Evolutionary conservation across 2,113 vertebrate species (phyloP).

Genomic region (Chrysochloris asiatica): DNA sequence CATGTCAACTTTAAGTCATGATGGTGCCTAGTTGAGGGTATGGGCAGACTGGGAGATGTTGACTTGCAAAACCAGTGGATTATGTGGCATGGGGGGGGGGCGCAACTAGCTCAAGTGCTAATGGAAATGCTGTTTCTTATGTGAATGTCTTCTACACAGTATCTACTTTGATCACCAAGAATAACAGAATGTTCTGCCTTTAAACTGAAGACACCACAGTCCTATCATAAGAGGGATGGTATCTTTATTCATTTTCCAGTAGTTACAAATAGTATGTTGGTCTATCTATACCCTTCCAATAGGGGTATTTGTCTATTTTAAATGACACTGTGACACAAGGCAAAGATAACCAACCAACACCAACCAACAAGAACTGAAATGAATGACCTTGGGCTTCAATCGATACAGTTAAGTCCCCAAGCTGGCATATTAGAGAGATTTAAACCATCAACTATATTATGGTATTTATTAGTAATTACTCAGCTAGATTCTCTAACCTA

Average conservation of each 20-base stretch:
- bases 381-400: not conserved
- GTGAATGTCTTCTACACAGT: not conserved
- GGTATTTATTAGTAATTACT: not conserved
- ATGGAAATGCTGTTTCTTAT: not conserved
- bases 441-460: not conserved
- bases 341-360: not conserved
- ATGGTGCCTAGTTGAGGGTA: not conserved
- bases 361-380: no score
- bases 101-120: not conserved
- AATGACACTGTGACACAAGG: not conserved
- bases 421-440: not conserved
- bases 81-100: not conserved
- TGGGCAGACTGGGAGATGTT: not conserved
- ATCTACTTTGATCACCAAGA: slow-evolving; percentile 8
- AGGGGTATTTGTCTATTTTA: not conserved
- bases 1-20: slow-evolving; percentile 18
- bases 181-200: not conserved
- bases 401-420: not conserved
- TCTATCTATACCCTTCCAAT: not conserved
- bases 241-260: slow-evolving; percentile 13
- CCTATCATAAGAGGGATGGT: not conserved
- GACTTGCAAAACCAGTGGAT: not conserved
- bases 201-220: not conserved
- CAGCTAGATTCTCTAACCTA: not conserved
- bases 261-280: slow-evolving; percentile 3